Evolutionary conservation across 2,113 vertebrate species (phyloP).

Genomic region (Galbula dea): DNA sequence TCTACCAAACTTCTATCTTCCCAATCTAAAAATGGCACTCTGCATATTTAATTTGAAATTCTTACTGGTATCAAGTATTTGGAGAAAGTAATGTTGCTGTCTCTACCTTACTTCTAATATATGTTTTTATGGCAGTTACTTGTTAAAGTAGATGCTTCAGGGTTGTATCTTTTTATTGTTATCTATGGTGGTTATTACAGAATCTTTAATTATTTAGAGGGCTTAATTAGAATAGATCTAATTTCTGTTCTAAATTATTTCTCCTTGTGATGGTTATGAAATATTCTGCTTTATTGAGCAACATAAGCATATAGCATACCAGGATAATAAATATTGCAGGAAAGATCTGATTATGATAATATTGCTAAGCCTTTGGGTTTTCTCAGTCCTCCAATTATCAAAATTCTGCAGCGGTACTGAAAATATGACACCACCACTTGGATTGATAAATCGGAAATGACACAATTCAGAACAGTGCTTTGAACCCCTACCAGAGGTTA

Average conservation of each 20-base stretch:
- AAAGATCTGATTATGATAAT: neutral
- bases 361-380: neutral
- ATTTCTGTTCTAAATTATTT: neutral
- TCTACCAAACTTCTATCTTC: neutral
- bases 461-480: conserved; percentile 42
- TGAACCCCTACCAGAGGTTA: conserved; percentile 63
- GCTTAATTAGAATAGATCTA: neutral
- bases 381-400: conserved; percentile 5
- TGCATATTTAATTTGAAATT: neutral
- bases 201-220: neutral
- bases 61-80: neutral
- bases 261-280: neutral
- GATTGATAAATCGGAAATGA: conserved; percentile 43
- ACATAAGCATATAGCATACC: neutral
- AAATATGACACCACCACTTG: conserved; percentile 23
- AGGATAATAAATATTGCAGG: neutral
- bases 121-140: neutral
- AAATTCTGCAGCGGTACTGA: conserved; percentile 9
- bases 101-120: neutral
- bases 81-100: neutral
- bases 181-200: neutral
- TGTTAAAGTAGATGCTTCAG: neutral
- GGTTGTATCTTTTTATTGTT: neutral
- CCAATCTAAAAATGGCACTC: neutral
- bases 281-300: neutral